Percentiles rank a stretch among this genome's conserved stretches.
These are phyloP conservation scores for Macroteleia sp. DNA, from an alignment of 2,888 invertebrate genomes.

Conservation along the genomic window DNA sequence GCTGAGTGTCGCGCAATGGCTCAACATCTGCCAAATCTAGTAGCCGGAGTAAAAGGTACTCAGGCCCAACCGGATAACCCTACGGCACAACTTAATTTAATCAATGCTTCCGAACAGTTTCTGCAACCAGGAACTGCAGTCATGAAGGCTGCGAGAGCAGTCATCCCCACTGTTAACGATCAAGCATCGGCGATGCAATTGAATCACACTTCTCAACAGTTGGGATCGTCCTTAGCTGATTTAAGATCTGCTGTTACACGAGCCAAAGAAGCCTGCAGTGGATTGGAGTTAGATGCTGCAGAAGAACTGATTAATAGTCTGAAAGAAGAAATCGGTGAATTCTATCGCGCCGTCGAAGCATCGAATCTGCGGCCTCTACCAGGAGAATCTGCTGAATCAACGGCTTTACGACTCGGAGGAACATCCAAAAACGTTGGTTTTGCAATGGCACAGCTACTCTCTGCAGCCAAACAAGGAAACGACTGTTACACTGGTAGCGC, in stretches of 20 bases:
- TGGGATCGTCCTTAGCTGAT: conserved; percentile 88
- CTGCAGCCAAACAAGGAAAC: too few species aligned
- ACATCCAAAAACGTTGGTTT: too few species aligned
- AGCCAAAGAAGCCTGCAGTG: conserved; percentile 91
- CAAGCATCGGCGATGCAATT: conserved; percentile 91
- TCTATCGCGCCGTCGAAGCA: conserved; percentile 90
- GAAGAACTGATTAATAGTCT: conserved; percentile 91
- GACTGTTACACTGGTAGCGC: too few species aligned
- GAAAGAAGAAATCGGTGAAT: conserved; percentile 92
- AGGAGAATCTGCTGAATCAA: too few species aligned
- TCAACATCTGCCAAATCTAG: conserved; percentile 91
- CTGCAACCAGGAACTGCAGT: conserved; percentile 89
- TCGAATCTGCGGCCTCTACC: conserved; percentile 92
- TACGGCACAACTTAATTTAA: conserved; percentile 91
- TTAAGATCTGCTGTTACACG: conserved; percentile 88
- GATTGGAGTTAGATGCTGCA: conserved; percentile 93
- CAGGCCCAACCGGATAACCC: conserved; percentile 89
- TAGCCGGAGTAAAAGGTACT: conserved; percentile 91
- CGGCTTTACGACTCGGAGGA: too few species aligned
- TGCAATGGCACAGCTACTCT: too few species aligned
- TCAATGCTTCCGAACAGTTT: conserved; percentile 93
- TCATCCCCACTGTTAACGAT: conserved; percentile 92
- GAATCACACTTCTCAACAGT: conserved; percentile 88
- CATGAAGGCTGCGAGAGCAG: conserved; percentile 90
- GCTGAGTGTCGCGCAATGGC: conserved; percentile 90